A percentile compares a stretch with the other conserved stretches of the same genome.
Conservation (phyloP, 2,888 invertebrate species). For the Neria commutata region DNA sequence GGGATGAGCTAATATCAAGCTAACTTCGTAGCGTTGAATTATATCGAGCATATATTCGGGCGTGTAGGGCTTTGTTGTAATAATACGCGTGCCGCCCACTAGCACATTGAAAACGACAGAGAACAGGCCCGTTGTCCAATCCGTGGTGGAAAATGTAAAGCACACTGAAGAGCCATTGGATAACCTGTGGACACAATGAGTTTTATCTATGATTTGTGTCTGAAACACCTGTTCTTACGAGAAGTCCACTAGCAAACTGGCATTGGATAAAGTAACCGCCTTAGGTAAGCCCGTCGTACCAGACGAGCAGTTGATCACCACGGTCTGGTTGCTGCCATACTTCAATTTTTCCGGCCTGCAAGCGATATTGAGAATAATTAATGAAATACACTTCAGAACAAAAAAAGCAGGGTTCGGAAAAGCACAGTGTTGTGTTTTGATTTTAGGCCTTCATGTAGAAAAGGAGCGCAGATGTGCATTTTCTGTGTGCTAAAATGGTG, state of each 20-base stretch:
- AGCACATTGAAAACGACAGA: slow-evolving; percentile 36
- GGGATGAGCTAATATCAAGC: slow-evolving; percentile 39
- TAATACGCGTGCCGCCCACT: slow-evolving; percentile 38
- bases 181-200: slow-evolving; percentile 21
- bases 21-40: slow-evolving; percentile 45
- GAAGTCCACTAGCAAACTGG: slow-evolving; percentile 28
- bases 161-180: slow-evolving; percentile 32
- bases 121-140: slow-evolving; percentile 44
- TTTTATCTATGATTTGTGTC: no score
- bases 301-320: slow-evolving; percentile 48
- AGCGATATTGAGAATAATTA: neutral
- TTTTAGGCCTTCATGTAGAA: no score
- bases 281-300: slow-evolving; percentile 52
- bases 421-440: no score
- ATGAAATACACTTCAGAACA: neutral
- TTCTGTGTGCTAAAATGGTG: no score
- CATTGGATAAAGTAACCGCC: slow-evolving; percentile 45
- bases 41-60: slow-evolving; percentile 42
- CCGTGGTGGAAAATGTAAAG: slow-evolving; percentile 39
- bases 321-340: slow-evolving; percentile 39
- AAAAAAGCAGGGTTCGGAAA: neutral
- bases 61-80: slow-evolving; percentile 40
- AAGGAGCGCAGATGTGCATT: no score
- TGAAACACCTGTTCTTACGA: no score
- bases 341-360: slow-evolving; percentile 37